phyloP scores from a whole-genome alignment of 2,888 invertebrate genomes.

The Mesorhabditis sp. region DNA sequence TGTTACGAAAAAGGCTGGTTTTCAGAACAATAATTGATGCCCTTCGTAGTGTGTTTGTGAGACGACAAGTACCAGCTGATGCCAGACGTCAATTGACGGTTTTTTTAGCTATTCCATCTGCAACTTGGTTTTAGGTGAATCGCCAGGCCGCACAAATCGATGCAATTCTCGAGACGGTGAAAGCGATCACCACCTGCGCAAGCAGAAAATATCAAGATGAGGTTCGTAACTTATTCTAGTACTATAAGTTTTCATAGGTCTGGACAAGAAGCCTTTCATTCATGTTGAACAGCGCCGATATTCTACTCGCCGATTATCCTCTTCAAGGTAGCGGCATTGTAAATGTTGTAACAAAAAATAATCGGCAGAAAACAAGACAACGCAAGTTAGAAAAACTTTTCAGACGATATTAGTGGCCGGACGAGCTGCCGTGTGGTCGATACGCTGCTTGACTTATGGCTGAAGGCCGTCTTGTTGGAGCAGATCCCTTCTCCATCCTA shows the following conservation, averaged over 20 bases:
- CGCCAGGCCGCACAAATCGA: slow-evolving; percentile 37
- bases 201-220: slow-evolving; percentile 38
- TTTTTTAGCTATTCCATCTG: background rate
- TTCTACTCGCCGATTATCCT: slow-evolving; percentile 40
- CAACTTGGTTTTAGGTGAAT: slow-evolving; percentile 25
- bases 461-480: slow-evolving; percentile 45
- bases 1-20: background rate
- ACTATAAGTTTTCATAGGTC: slow-evolving; percentile 19
- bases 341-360: background rate
- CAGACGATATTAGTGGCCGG: slow-evolving; percentile 44
- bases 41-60: slow-evolving; percentile 41
- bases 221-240: slow-evolving; percentile 9
- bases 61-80: slow-evolving; percentile 23
- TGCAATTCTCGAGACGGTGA: slow-evolving; percentile 28
- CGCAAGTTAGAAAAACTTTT: slow-evolving; percentile 1
- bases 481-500: slow-evolving; percentile 51
- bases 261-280: slow-evolving; percentile 51
- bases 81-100: background rate
- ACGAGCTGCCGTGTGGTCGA: slow-evolving; percentile 47
- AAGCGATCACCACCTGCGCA: slow-evolving; percentile 27
- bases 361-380: slow-evolving; percentile 14
- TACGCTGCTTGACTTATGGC: slow-evolving; percentile 50
- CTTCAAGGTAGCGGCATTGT: slow-evolving; percentile 24
- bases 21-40: slow-evolving; percentile 49
- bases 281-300: slow-evolving; percentile 42